phyloP scores from a whole-genome alignment of 2,797 vertebrate genomes.

The Oreochromis mossambicus region DNA sequence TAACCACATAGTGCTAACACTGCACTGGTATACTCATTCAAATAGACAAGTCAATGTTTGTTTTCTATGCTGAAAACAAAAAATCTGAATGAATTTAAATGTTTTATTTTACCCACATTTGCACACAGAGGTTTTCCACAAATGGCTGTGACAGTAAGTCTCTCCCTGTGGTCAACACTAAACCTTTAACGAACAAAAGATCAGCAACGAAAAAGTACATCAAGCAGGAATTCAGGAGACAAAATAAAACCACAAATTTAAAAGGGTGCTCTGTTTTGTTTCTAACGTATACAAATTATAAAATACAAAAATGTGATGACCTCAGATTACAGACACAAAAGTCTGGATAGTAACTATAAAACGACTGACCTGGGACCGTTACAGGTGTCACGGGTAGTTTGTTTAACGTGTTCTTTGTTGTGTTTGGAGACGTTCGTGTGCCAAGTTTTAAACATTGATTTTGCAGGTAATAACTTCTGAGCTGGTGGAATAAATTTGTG shows the following conservation, averaged over 20 bases:
- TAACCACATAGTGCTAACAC: neutral
- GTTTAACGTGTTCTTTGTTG: neutral
- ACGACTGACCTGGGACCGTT: neutral
- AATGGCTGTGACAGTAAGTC: neutral
- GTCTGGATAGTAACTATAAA: neutral
- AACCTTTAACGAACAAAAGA: too few species aligned
- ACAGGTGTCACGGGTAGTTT: neutral
- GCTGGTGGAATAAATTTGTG: neutral
- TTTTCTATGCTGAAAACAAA: neutral
- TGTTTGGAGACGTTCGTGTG: neutral
- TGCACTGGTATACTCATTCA: neutral
- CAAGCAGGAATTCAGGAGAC: too few species aligned
- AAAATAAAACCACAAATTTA: too few species aligned
- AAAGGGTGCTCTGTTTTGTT: neutral
- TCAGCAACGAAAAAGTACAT: too few species aligned
- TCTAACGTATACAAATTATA: neutral
- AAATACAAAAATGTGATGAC: neutral
- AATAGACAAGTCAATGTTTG: neutral
- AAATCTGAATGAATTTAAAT: accelerated
- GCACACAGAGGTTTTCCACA: neutral
- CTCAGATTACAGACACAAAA: neutral
- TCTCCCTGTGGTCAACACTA: neutral
- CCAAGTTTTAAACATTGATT: neutral
- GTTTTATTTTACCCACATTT: neutral
- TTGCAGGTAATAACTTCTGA: accelerated